These are phyloP conservation scores for Tuberolachnus salignus DNA, from an alignment of 2,888 invertebrate species.

Conservation along the genomic window DNA sequence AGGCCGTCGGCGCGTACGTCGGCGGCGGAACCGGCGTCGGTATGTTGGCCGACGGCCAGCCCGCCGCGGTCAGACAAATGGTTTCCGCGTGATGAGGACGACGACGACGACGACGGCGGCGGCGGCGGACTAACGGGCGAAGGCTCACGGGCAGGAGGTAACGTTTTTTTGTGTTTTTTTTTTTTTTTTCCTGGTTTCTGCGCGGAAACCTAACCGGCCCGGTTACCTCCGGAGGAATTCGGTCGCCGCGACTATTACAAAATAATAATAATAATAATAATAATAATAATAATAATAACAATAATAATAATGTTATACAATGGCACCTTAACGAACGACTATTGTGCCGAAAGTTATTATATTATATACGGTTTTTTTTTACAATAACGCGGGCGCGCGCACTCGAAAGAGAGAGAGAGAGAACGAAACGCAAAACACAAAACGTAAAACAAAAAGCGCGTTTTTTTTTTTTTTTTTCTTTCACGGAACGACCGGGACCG, in stretches of 20 bases:
- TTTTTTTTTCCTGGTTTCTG: conserved; percentile 14
- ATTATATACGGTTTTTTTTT: background rate
- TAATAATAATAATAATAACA: no score
- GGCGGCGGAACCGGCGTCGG: background rate
- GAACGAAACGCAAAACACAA: background rate
- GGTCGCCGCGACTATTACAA: background rate
- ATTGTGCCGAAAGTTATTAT: conserved; percentile 28
- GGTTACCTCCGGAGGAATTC: conserved; percentile 2
- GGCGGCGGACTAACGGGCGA: background rate
- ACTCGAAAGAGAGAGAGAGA: background rate
- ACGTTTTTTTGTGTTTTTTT: background rate
- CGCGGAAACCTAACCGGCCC: conserved; percentile 2
- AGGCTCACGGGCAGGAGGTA: no score
- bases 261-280: no score
- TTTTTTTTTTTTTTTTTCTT: no score
- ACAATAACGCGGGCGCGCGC: no score
- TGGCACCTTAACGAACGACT: conserved; percentile 52
- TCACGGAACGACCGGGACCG: background rate
- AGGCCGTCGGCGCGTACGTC: background rate
- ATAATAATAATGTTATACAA: conserved; percentile 30
- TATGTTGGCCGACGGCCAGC: background rate
- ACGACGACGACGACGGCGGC: background rate
- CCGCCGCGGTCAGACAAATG: conserved; percentile 32
- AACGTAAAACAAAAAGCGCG: background rate
- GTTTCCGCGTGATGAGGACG: conserved; percentile 11